phyloP scores from a whole-genome alignment of 1,140 invertebrate species.

The Diorhabda carinulata region DNA sequence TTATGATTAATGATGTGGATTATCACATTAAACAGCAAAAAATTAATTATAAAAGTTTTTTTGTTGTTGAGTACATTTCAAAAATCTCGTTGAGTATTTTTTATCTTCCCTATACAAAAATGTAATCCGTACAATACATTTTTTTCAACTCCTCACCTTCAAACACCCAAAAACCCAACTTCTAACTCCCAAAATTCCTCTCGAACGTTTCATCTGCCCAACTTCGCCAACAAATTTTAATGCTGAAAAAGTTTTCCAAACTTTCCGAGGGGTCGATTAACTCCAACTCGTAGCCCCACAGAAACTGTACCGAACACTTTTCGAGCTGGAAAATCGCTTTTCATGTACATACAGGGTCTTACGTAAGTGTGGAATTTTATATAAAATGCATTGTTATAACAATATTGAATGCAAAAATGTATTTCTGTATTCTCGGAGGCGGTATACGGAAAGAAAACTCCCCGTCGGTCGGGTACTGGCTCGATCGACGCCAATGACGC shows the following conservation, averaged over 20 bases:
- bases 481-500: conserved; percentile 44
- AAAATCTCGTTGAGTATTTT: too few species aligned
- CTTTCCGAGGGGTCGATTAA: conserved; percentile 48
- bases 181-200: conserved; percentile 28
- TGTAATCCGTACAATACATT: conserved; percentile 11
- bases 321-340: conserved; percentile 18
- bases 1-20: too few species aligned
- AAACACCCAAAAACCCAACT: conserved; percentile 11
- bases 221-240: conserved; percentile 47
- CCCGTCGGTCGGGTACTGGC: conserved; percentile 37
- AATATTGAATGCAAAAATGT: conserved; percentile 27
- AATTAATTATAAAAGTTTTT: too few species aligned
- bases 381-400: conserved; percentile 15
- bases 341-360: conserved; percentile 17
- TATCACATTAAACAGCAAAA: too few species aligned
- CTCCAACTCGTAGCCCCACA: conserved; percentile 40
- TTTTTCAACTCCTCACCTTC: conserved; percentile 13
- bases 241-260: conserved; percentile 46
- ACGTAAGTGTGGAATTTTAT: conserved; percentile 26
- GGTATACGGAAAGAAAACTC: conserved; percentile 38
- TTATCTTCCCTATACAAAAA: background rate
- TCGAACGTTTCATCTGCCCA: conserved; percentile 39
- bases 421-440: conserved; percentile 36
- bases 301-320: conserved; percentile 45
- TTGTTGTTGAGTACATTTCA: too few species aligned